Evolutionary conservation across 2,888 invertebrate genomes (phyloP), one percentile per base, ranked within the genome.

Genomic region (Resseliella maxima): DNA sequence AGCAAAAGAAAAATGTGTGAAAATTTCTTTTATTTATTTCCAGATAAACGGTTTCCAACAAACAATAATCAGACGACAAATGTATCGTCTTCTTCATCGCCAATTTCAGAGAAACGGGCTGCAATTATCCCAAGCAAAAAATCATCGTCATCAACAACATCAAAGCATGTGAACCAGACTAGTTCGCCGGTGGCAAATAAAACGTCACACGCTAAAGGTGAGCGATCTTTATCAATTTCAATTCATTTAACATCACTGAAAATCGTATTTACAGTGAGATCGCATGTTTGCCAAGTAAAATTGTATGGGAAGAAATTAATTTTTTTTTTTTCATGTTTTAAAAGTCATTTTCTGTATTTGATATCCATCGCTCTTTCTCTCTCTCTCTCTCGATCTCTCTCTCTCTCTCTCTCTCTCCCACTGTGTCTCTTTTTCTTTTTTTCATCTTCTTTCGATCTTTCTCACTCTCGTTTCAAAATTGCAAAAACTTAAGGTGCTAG

Each of bases 31-130:
- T 81, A 36, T 85, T 85, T 85, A 10, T 46, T 85, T 50, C 31
- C 50, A 85, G 85, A 85, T 50, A 85, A 85, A 85, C 85, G 85
- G 31, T 85, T 85, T 46, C 35, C 85, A 41, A 10, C 59, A 31
- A 35, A 35, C 72, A 72, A 72, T 72, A 72, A 24, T 59, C 24
- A 8, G 18, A 50, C 85, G 21, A 24, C 85, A 5, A 41, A 10
- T 41, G 12, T 15, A 31, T 46, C 24, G 46, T 15, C 81, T 12
- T 81, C 85, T 10, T 36, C 85, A 35, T 50, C 85, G 15, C 85
- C 85, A 8, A 27, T 85, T 85, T 46, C 46, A 72, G 72, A 72
- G 72, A 72, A 72, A n/a, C 31, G 72, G 31, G 27, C 72, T 31
- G 31, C 72, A 12, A 72, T 72, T 18, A 72, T 12, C 3, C 8